These are phyloP conservation scores for Ridgeia piscesae DNA, from an alignment of 1,140 invertebrate species.

Conservation along the genomic window DNA sequence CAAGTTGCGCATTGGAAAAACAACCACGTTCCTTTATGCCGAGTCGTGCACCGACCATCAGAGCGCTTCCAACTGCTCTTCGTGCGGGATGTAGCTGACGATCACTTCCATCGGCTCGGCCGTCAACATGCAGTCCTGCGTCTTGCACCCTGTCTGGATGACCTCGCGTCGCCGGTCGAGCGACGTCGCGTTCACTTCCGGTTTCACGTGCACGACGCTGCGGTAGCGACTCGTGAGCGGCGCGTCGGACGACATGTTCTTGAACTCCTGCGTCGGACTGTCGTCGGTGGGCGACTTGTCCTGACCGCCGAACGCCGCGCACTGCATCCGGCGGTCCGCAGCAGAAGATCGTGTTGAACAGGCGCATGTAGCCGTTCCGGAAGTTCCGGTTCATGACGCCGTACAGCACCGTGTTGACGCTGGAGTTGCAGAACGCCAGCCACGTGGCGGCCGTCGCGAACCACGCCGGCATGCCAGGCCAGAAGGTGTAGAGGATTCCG, in stretches of 20 bases:
- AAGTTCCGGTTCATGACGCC: slow-evolving; percentile 18
- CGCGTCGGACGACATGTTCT: not conserved
- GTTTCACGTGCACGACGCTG: not conserved
- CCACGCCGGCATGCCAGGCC: not conserved
- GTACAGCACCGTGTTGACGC: slow-evolving; percentile 18
- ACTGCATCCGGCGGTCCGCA: not conserved
- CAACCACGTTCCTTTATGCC: not conserved
- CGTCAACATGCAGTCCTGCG: not conserved
- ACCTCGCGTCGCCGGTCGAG: not conserved
- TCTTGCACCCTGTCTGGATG: not conserved
- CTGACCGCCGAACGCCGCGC: too few species aligned
- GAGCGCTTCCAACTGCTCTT: not conserved
- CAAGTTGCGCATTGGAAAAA: not conserved
- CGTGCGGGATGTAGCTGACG: not conserved
- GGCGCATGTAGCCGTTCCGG: not conserved
- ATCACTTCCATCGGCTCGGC: not conserved
- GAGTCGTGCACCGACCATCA: not conserved
- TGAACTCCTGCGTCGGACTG: not conserved
- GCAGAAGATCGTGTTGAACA: not conserved
- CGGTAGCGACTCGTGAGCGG: not conserved
- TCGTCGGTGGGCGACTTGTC: not conserved
- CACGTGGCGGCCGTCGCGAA: not conserved
- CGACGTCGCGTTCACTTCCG: not conserved
- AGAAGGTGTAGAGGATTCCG: not conserved
- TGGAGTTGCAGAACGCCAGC: slow-evolving; percentile 20